phyloP scores from a whole-genome alignment of 1,140 invertebrate genomes.

The Aethina tumida region DNA sequence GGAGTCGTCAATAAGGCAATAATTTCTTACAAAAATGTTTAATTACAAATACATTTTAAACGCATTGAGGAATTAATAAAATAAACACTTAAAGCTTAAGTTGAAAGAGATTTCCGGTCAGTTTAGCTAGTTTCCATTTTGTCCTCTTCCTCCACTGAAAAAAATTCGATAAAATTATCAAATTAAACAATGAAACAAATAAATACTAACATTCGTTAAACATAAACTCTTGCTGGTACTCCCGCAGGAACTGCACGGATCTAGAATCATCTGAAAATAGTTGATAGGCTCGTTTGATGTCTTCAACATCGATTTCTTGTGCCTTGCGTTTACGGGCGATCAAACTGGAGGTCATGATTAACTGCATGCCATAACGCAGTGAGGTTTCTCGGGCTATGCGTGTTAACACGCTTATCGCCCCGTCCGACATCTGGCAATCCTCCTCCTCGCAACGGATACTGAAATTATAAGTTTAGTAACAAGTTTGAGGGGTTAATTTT shows the following conservation, averaged over 20 bases:
- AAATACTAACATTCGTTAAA: slow-evolving; percentile 53
- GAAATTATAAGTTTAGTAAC: too few species aligned
- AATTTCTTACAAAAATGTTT: too few species aligned
- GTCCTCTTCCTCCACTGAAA: slow-evolving; percentile 12
- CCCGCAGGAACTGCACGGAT: slow-evolving; percentile 86
- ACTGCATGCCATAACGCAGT: slow-evolving; percentile 93
- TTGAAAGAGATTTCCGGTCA: neutral
- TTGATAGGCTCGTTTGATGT: slow-evolving; percentile 91
- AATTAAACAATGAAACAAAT: neutral
- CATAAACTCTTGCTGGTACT: slow-evolving; percentile 95
- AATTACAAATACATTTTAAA: too few species aligned
- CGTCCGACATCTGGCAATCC: slow-evolving; percentile 89
- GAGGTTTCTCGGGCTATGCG: slow-evolving; percentile 89
- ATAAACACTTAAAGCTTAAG: too few species aligned
- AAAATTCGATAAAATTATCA: neutral
- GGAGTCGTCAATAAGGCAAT: too few species aligned
- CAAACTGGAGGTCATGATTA: slow-evolving; percentile 91
- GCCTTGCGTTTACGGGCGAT: slow-evolving; percentile 76
- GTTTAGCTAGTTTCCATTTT: slow-evolving; percentile 14
- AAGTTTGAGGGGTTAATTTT: slow-evolving; percentile 1
- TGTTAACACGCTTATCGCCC: slow-evolving; percentile 85
- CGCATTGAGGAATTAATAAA: too few species aligned
- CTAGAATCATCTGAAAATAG: slow-evolving; percentile 90
- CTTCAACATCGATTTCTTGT: slow-evolving; percentile 78
- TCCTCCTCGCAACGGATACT: slow-evolving; percentile 82